Evolutionary conservation across 2,113 vertebrate species (phyloP), one percentile per base, ranked within the genome.

Genomic region (Connochaetes taurinus): DNA sequence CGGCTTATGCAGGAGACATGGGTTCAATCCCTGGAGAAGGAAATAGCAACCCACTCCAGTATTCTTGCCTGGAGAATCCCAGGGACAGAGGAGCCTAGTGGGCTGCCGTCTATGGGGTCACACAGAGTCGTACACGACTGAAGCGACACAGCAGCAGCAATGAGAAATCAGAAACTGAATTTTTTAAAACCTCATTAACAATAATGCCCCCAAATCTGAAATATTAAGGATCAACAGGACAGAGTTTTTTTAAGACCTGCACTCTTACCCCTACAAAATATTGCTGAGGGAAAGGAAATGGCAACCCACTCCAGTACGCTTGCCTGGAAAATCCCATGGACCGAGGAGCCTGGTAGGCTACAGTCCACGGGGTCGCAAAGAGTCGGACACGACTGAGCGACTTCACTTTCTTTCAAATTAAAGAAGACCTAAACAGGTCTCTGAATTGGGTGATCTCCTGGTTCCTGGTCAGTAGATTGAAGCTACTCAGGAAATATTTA

Each of bases 21-120:
- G 71, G 67, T 74, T 74, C 36, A 40, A 13, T 74, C 67, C 36
- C 67, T 74, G 67, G 71, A 76, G 40, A 76, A 43, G 71, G 12
- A 76, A 43, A 76, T 27, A 40, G 40, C 71, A 76, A 15, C 23
- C 23, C 71, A 76, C 23, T 76, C 40, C 23, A 27, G 23, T 43
- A 14, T 43, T 43, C 40, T 43, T 76, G 71, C 40, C 71, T 76
- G 40, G 71, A 76, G 14, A 15, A 76, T 76, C 71, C 71, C 23
- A 76, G 6, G 21, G 71, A 27, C 71, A 76, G 71, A 76, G 40
- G 23, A 76, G 40, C 71, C 23, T 76, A 13, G 36, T 17, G 11
- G 23, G 71, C 40, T 43, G 3, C 4, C 0, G 6, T 76, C 23
- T 25, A 27, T 0, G 2, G 6, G 71, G 40, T 43, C 1, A 2